phyloP scores from a whole-genome alignment of 92 coral and sea anemone species.

The Metridium senile region DNA sequence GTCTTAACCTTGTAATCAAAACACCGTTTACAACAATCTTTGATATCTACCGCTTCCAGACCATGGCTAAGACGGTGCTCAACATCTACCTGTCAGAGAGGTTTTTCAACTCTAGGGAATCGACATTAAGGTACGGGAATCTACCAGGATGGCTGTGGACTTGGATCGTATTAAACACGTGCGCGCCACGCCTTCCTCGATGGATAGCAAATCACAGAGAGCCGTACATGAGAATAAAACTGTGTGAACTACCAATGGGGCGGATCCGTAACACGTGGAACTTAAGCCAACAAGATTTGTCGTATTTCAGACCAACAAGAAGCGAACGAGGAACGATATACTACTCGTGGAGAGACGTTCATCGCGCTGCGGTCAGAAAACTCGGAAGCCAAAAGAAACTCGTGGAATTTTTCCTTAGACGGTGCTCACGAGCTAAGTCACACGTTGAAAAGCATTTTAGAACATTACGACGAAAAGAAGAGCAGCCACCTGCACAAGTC shows the following conservation, averaged over 20 bases:
- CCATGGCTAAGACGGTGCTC: slow-evolving; percentile 79
- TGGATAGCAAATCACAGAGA: slow-evolving; percentile 92
- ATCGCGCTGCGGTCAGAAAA: slow-evolving; percentile 74
- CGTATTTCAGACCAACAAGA: slow-evolving; percentile 59
- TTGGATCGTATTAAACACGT: slow-evolving; percentile 88
- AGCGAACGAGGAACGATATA: slow-evolving; percentile 88
- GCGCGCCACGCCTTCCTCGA: slow-evolving; percentile 82
- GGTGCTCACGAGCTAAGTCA: slow-evolving; percentile 90
- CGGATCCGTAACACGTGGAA: slow-evolving; percentile 86
- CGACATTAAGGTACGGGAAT: slow-evolving; percentile 82
- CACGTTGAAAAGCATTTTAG: slow-evolving; percentile 82
- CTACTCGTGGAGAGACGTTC: slow-evolving; percentile 93
- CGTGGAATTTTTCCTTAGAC: slow-evolving; percentile 68
- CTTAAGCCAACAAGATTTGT: slow-evolving; percentile 67
- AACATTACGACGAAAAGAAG: slow-evolving; percentile 28
- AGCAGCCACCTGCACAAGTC: background rate
- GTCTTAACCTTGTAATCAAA: slow-evolving; percentile 59
- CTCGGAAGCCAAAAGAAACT: slow-evolving; percentile 78
- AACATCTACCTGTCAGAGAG: slow-evolving; percentile 78
- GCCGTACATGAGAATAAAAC: slow-evolving; percentile 78
- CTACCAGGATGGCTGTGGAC: slow-evolving; percentile 99
- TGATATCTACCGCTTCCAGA: slow-evolving; percentile 75
- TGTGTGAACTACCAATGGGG: slow-evolving; percentile 86
- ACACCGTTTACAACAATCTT: slow-evolving; percentile 68
- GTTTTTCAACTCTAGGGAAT: slow-evolving; percentile 71